These are phyloP conservation scores for Lepus oiostolus DNA, from an alignment of 2,797 vertebrate genomes.

Conservation along the genomic window DNA sequence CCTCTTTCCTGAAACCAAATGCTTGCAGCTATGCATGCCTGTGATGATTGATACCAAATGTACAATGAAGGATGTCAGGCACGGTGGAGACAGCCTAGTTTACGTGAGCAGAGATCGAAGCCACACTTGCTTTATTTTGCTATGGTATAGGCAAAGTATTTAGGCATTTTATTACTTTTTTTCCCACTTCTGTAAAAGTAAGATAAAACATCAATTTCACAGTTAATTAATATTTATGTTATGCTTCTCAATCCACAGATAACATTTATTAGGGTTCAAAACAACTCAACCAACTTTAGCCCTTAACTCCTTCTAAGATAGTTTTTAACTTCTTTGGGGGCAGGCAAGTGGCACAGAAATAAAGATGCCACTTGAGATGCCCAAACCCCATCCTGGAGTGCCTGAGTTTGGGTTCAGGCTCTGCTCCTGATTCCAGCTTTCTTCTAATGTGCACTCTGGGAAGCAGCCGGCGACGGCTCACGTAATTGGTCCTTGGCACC, in stretches of 20 bases:
- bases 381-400: no score
- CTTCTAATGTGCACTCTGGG: no score
- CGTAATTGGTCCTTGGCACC: no score
- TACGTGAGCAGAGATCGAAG: not conserved
- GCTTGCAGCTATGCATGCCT: constrained; percentile 56
- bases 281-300: constrained; percentile 1
- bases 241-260: constrained; percentile 1
- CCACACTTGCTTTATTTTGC: constrained; percentile 28
- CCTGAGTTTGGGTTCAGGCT: no score
- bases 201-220: not conserved
- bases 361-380: no score
- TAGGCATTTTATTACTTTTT: not conserved
- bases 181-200: constrained; percentile 42
- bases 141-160: not conserved
- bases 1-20: constrained; percentile 63
- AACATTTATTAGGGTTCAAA: constrained; percentile 24
- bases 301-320: not conserved
- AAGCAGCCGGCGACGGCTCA: no score
- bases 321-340: not conserved
- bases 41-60: constrained; percentile 70
- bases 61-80: not conserved
- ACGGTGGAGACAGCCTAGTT: not conserved
- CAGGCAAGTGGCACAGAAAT: no score
- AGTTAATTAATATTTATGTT: constrained; percentile 22
- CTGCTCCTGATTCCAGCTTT: no score